phyloP scores from a whole-genome alignment of 1,140 invertebrate genomes.

The Bombus superbus region DNA sequence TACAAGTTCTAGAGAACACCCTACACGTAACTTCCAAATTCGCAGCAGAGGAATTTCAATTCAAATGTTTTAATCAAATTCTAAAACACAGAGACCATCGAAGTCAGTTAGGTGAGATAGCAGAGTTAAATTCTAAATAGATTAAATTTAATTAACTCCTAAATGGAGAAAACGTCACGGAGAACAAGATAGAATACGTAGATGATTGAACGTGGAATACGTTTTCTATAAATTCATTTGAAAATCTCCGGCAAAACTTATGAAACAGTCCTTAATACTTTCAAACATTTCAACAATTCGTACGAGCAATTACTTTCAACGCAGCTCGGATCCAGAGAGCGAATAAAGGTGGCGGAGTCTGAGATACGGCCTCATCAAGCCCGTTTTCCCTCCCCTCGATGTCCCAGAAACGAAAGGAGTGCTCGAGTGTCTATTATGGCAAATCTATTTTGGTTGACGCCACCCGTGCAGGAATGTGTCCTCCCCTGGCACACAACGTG shows the following conservation, averaged over 20 bases:
- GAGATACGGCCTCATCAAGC: slow-evolving; percentile 30
- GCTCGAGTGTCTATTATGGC: slow-evolving; percentile 60
- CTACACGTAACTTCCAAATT: too few relatives aligned
- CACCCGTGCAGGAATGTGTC: slow-evolving; percentile 62
- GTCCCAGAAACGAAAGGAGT: slow-evolving; percentile 68
- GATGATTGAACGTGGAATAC: too few relatives aligned
- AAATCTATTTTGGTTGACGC: slow-evolving; percentile 63
- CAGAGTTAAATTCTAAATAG: too few relatives aligned
- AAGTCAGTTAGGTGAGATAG: too few relatives aligned
- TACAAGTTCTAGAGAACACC: too few relatives aligned
- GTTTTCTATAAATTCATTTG: not conserved
- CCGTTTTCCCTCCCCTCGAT: slow-evolving; percentile 40
- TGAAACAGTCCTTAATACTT: not conserved
- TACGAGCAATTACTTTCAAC: slow-evolving; percentile 25
- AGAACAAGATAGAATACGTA: too few relatives aligned
- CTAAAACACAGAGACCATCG: too few relatives aligned
- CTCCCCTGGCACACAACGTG: slow-evolving; percentile 35
- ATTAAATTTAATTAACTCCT: too few relatives aligned
- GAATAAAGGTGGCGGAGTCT: slow-evolving; percentile 28
- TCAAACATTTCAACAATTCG: slow-evolving; percentile 3
- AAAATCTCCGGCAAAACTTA: too few relatives aligned
- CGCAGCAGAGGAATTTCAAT: too few relatives aligned
- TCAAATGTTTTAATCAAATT: too few relatives aligned
- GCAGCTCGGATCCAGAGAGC: not conserved
- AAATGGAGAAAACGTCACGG: too few relatives aligned